Evolutionary conservation across 2,797 vertebrate genomes (phyloP).

Genomic region (Etheostoma nigrum): DNA sequence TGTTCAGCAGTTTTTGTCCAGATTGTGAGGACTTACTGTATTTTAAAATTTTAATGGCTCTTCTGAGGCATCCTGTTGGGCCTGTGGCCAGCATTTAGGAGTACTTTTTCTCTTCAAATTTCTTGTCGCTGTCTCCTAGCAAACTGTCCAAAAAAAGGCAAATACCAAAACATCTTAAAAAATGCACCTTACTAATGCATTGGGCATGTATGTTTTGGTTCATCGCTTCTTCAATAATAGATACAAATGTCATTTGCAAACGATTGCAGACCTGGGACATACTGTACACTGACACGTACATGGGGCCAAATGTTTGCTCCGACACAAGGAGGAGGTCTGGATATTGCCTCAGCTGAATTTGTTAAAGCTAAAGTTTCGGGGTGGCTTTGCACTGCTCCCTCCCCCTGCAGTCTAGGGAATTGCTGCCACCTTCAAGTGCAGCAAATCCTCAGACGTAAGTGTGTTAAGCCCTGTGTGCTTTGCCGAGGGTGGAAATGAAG

Average conservation of each 20-base stretch:
- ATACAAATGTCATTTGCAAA: background rate
- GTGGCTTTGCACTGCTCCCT: conserved; percentile 43
- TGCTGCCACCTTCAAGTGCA: conserved; percentile 70
- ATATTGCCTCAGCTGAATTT: conserved; percentile 43
- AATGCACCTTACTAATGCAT: background rate
- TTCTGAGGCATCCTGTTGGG: background rate
- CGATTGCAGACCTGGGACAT: background rate
- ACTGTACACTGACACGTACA: background rate
- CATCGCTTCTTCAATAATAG: conserved; percentile 1
- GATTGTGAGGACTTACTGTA: background rate
- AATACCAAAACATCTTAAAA: background rate
- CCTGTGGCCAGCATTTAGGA: background rate
- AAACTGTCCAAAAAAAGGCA: conserved; percentile 2
- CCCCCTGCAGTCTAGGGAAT: conserved; percentile 55
- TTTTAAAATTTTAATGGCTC: background rate
- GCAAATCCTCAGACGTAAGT: conserved; percentile 78
- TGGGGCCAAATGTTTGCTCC: conserved; percentile 2
- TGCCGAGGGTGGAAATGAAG: conserved; percentile 73
- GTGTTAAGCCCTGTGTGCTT: conserved; percentile 77
- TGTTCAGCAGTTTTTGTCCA: conserved; percentile 27
- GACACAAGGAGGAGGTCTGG: conserved; percentile 22
- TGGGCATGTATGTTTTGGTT: conserved; percentile 4
- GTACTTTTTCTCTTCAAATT: background rate
- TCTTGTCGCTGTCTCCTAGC: background rate
- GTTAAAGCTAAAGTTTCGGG: conserved; percentile 6